Percentiles rank a stretch among this genome's conserved stretches.
Conservation (phyloP, 2,797 vertebrate species). For the Sphenodon punctatus region DNA sequence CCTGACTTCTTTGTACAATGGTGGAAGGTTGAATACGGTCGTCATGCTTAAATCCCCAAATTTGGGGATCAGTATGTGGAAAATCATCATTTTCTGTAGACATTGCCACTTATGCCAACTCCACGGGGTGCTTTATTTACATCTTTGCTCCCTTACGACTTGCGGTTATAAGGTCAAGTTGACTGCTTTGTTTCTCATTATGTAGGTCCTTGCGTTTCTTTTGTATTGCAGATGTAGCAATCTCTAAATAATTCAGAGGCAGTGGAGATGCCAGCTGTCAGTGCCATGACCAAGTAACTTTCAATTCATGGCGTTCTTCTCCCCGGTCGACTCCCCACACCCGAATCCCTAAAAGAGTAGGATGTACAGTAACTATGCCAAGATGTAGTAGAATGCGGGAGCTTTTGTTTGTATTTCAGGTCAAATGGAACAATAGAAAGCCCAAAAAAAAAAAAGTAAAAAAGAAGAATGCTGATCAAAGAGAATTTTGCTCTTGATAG, state of each 20-base stretch:
- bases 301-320: background rate
- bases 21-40: too few species aligned
- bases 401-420: background rate
- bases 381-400: background rate
- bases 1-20: too few species aligned
- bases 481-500: too few species aligned
- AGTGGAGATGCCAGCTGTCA: background rate
- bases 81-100: too few species aligned
- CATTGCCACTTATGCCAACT: too few species aligned
- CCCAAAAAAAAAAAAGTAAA: background rate
- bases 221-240: background rate
- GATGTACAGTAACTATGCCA: background rate
- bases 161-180: background rate
- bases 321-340: background rate
- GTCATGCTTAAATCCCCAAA: too few species aligned
- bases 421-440: background rate
- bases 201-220: background rate
- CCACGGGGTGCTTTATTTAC: background rate
- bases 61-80: too few species aligned
- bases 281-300: background rate
- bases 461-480: background rate
- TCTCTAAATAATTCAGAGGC: slow-evolving; percentile 1
- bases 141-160: background rate
- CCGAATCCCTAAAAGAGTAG: background rate
- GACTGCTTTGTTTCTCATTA: background rate